Evolutionary conservation across 2,888 invertebrate species (phyloP).

Genomic region (Strigamia crassipes): DNA sequence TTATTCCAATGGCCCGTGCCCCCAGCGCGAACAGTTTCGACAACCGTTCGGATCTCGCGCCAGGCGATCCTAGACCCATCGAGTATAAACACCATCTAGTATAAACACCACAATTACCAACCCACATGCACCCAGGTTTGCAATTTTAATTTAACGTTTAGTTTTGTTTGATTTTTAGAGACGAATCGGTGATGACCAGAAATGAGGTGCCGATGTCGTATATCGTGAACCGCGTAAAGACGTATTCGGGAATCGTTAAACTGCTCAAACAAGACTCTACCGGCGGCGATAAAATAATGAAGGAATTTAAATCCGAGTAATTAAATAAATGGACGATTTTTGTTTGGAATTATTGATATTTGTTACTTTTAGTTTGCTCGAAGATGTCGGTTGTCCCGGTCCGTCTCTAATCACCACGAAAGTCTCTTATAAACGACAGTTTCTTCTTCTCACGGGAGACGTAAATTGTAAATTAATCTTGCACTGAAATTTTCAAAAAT

Average conservation of each 20-base stretch:
- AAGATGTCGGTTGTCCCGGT: background rate
- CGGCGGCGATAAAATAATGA: background rate
- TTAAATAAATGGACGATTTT: background rate
- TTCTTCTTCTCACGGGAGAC: conserved; percentile 53
- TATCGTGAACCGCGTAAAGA: background rate
- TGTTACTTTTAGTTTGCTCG: background rate
- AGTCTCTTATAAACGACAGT: background rate
- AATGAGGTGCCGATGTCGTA: background rate
- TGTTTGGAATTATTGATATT: background rate
- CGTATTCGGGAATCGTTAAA: background rate
- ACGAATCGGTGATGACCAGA: background rate
- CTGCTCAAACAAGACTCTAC: background rate
- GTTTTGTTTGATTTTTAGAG: background rate
- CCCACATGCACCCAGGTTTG: no score
- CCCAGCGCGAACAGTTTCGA: no score
- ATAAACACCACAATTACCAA: no score
- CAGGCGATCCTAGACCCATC: no score
- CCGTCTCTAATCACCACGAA: background rate
- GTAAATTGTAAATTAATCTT: conserved; percentile 59
- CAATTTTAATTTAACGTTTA: background rate
- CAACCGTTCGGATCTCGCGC: no score
- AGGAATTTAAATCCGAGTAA: background rate
- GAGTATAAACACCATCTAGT: no score
- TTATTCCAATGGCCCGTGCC: no score
- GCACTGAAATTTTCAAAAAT: no score